Evolutionary conservation across 2,888 invertebrate species (phyloP), one percentile per base, ranked within the genome.

Genomic region (Panopea generosa): DNA sequence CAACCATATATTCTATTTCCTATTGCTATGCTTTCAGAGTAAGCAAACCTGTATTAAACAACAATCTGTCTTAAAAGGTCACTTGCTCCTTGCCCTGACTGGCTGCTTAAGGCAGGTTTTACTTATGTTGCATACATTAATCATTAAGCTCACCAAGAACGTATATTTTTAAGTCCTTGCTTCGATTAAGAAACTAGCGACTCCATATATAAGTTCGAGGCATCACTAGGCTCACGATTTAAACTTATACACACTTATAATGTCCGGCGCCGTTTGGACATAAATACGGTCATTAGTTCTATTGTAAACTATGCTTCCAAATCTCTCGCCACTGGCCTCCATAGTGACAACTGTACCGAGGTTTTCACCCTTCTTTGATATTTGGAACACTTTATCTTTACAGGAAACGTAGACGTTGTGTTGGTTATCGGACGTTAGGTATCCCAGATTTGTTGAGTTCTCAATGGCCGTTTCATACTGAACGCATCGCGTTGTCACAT

Each of bases 351-450:
- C 49, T 16, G 47, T 52, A 11, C 77, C 77, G 6, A 65, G 26
- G 16, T 68, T 53, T 14, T 60, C 53, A 0, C 77, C 72, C 29
- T 63, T 68, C 16, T 47, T 63, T 1, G 71, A 63, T 4, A 77
- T 24, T 29, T 77, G 77, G 27, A 45, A 57, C 22, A 77, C 57
- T 33, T 65, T 60, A 20, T 55, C 52, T 2, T 18, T 22, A 50
- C 65, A 60, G 4, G 72, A 63, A 14, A 77, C 72, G 43, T 50
- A 77, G 7, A 72, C 63, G 20, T 72, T 77, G 45, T 72, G 60
- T n/a, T 77, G 49, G 27, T 57, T 53, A 45, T 77, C 77, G 11
- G 77, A 68, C 18, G 72, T 61, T 4, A 77, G 22, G 49, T 60
- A 72, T 27, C 53, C 55, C 4, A 72, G 77, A 1, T 29, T 26